A percentile compares a stretch with the other conserved stretches of the same genome.
Evolutionary conservation across 2,888 invertebrate species (phyloP).

Genomic region (Acanthosepion pharaonis): DNA sequence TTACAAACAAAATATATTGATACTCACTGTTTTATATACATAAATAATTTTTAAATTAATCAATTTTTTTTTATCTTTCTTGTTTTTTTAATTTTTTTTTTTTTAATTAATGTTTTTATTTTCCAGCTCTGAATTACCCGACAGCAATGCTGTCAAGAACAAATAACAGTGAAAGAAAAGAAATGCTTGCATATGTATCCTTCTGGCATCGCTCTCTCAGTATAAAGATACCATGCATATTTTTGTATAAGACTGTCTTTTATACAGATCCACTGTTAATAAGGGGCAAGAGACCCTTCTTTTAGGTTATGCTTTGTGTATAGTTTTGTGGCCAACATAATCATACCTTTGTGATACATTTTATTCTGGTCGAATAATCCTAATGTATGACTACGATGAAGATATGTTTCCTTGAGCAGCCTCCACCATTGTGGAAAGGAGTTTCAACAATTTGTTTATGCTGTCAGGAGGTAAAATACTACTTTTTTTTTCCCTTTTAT

Average conservation of each 20-base stretch:
- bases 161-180: constrained; percentile 75
- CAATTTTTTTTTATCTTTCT: background rate
- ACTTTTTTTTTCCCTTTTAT: background rate
- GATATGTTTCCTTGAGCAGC: constrained; percentile 73
- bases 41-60: no score
- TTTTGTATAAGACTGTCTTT: no score
- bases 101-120: constrained; percentile 46
- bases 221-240: background rate
- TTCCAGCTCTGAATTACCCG: constrained; percentile 75
- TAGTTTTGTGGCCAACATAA: no score
- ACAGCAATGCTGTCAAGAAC: constrained; percentile 74
- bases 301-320: no score
- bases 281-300: no score
- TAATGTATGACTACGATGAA: constrained; percentile 77
- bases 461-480: constrained; percentile 75
- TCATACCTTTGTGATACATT: no score
- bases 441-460: constrained; percentile 77
- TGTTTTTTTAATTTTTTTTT: background rate
- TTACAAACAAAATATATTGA: no score
- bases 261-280: no score
- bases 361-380: constrained; percentile 73
- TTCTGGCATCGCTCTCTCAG: constrained; percentile 53
- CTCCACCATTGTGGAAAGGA: constrained; percentile 76
- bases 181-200: constrained; percentile 75
- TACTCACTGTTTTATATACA: no score